Evolutionary conservation across 2,113 vertebrate genomes (phyloP).

Genomic region (Acanthochromis polyacanthus): DNA sequence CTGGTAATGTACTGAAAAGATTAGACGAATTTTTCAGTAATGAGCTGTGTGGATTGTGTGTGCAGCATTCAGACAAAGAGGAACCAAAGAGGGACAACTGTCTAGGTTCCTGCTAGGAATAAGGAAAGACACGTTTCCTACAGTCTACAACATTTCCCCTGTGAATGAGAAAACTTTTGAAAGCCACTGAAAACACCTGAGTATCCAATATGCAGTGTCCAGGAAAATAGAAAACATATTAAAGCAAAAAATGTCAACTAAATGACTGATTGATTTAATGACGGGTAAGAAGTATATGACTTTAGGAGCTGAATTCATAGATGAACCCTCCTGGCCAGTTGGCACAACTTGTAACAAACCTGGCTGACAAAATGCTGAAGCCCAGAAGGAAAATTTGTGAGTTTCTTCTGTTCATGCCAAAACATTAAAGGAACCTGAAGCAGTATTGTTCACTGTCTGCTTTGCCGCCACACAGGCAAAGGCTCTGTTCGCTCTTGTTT

Average conservation of each 20-base stretch:
- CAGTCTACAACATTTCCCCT: slow-evolving; percentile 1
- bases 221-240: too few relatives aligned
- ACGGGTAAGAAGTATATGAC: background rate
- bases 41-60: background rate
- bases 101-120: slow-evolving; percentile 5
- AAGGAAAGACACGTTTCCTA: background rate
- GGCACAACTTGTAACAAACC: too few relatives aligned
- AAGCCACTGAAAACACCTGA: background rate
- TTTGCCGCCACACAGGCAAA: background rate
- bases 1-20: slow-evolving; percentile 3
- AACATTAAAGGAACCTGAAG: slow-evolving; percentile 19
- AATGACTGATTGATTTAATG: background rate
- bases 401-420: slow-evolving; percentile 26
- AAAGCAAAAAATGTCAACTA: too few relatives aligned
- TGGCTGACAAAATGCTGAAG: slow-evolving; percentile 8
- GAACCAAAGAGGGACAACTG: slow-evolving; percentile 13
- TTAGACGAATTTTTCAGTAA: slow-evolving; percentile 4
- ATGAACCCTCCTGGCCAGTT: too few relatives aligned
- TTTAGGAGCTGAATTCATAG: background rate
- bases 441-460: slow-evolving; percentile 10
- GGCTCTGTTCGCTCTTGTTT: slow-evolving; percentile 44
- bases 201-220: background rate
- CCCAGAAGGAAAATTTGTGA: slow-evolving; percentile 9
- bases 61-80: slow-evolving; percentile 10
- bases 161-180: background rate